Percentiles rank a stretch among this genome's conserved stretches.
phyloP scores from a whole-genome alignment of 2,113 vertebrate genomes.

The Isichthys henryi region DNA sequence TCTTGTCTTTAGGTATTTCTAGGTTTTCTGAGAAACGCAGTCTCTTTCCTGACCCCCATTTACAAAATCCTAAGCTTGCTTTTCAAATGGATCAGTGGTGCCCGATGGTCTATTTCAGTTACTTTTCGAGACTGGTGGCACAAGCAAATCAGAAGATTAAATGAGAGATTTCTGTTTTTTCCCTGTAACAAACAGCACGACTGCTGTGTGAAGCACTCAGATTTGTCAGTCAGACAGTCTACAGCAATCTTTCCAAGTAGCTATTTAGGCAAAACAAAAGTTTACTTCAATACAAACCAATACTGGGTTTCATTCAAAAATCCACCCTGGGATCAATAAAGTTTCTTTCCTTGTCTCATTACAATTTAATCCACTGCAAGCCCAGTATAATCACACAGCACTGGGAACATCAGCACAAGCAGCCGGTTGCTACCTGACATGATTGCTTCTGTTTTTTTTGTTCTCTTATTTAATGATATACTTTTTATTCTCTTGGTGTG shows the following conservation, averaged over 20 bases:
- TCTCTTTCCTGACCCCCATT: not conserved
- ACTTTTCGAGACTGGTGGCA: not conserved
- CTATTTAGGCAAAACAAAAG: not conserved
- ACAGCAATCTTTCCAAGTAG: not conserved
- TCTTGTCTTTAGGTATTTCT: not conserved
- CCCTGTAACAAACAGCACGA: not conserved
- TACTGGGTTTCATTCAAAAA: not conserved
- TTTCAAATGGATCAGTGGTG: not conserved
- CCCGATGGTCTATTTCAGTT: not conserved
- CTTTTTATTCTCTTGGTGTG: not conserved
- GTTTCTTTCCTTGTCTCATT: not conserved
- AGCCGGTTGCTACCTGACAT: not conserved
- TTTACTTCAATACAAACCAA: not conserved
- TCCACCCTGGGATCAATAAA: not conserved
- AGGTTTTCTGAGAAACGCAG: not conserved
- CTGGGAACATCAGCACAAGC: not conserved
- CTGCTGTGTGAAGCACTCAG: not conserved
- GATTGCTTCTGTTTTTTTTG: not conserved
- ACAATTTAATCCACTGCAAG: not conserved
- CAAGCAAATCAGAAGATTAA: not conserved
- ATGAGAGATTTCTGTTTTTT: not conserved
- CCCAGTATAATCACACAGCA: not conserved
- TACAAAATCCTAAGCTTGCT: not conserved
- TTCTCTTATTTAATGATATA: not conserved
- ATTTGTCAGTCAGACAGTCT: not conserved